A percentile compares a stretch with the other conserved stretches of the same genome.
Conservation (phyloP, 2,113 vertebrate genomes). For the Zosterops japonicus region DNA sequence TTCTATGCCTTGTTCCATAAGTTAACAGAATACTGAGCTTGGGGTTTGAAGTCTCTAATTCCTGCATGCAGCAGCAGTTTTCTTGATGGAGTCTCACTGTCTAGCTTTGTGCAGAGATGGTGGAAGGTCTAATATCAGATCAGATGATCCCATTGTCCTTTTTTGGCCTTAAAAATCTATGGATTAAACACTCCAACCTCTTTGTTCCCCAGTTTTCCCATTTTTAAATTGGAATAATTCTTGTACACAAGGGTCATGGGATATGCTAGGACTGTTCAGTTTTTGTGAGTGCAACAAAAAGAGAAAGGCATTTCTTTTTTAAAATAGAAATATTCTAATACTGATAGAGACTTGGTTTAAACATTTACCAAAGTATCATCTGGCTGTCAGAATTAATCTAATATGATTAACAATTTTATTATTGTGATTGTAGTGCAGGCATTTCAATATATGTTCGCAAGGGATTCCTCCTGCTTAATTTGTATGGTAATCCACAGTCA, state of each 20-base stretch:
- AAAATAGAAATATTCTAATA: neutral
- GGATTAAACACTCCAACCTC: neutral
- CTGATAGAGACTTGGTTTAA: neutral
- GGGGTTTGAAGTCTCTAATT: neutral
- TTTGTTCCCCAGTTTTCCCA: neutral
- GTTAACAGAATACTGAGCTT: neutral
- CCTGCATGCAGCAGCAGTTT: neutral
- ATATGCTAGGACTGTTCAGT: neutral
- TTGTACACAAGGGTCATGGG: neutral
- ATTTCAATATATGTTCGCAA: neutral
- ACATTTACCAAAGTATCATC: neutral
- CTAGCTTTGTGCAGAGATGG: neutral
- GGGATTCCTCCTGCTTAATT: constrained; percentile 37
- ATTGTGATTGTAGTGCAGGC: neutral
- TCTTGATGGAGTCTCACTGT: neutral
- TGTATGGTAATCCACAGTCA: constrained; percentile 35
- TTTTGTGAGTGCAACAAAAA: neutral
- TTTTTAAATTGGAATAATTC: neutral
- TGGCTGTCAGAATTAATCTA: constrained; percentile 16
- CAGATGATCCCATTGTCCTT: neutral
- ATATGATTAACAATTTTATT: constrained; percentile 12
- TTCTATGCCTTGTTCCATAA: neutral
- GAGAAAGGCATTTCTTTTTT: neutral
- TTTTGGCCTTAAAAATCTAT: neutral
- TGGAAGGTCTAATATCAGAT: neutral